A percentile compares a stretch with the other conserved stretches of the same genome.
Conservation (phyloP, 53 echinoderm and acorn worm species). For the Pentamera pediparva region DNA sequence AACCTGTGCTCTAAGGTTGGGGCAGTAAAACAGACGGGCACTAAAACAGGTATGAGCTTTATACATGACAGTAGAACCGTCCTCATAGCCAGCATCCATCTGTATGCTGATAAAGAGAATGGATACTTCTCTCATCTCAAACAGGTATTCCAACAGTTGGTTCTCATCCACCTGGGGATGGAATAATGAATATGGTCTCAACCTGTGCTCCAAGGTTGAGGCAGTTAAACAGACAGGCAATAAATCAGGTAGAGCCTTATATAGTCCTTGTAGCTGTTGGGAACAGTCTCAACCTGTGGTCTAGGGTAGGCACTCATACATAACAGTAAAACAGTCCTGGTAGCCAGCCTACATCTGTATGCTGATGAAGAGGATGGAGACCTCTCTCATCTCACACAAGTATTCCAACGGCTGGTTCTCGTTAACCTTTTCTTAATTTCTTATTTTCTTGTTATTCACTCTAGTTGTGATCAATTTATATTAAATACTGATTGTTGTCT, state of each 20-base stretch:
- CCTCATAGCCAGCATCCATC: no score
- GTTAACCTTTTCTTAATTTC: neutral
- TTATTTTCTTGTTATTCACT: neutral
- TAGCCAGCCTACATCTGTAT: conserved; percentile 63
- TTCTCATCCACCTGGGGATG: no score
- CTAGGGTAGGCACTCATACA: neutral
- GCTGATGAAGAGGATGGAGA: conserved; percentile 84
- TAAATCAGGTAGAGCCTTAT: no score
- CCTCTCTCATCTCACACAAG: conserved; percentile 87
- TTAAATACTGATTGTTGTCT: no score
- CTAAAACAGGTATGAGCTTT: no score
- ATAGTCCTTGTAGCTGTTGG: no score
- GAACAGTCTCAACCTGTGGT: neutral
- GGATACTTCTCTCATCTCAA: conserved; percentile 79
- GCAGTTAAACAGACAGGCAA: no score
- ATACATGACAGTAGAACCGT: neutral
- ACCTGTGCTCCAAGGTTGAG: neutral
- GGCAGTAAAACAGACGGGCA: no score
- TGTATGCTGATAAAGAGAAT: conserved; percentile 79
- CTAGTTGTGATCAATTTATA: neutral
- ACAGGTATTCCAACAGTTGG: no score
- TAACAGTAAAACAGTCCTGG: no score
- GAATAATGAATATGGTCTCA: neutral
- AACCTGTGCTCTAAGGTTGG: neutral
- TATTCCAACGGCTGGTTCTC: conserved; percentile 85